phyloP scores from a whole-genome alignment of 2,113 vertebrate species.

The Piaya cayana region DNA sequence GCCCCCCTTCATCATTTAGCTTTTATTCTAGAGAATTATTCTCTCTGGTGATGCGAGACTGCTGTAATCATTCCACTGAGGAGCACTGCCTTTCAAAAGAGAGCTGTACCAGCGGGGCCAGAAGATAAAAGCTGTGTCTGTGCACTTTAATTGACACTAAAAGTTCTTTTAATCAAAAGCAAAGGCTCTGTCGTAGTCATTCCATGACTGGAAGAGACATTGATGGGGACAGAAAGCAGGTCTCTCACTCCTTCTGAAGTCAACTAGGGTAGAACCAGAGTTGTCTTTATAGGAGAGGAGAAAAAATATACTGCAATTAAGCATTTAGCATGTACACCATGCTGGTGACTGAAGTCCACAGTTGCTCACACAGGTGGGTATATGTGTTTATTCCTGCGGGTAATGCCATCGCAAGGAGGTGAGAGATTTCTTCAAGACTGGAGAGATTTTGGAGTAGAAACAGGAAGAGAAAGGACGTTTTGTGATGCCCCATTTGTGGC shows the following conservation, averaged over 20 bases:
- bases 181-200: neutral
- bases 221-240: neutral
- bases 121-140: neutral
- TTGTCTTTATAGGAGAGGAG: neutral
- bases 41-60: neutral
- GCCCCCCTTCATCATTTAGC: neutral
- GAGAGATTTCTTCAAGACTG: neutral
- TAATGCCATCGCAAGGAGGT: fast-evolving
- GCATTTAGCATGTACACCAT: fast-evolving
- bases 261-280: neutral
- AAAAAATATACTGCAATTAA: neutral
- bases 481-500: fast-evolving
- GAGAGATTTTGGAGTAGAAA: neutral
- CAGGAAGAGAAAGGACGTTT: neutral
- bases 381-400: neutral
- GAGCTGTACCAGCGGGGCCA: neutral
- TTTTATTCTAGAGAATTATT: neutral
- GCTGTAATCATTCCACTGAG: neutral
- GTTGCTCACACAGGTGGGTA: neutral
- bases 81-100: neutral
- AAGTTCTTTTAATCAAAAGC: slow-evolving; percentile 1
- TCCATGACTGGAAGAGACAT: neutral
- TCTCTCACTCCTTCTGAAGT: neutral
- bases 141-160: neutral
- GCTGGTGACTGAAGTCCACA: neutral